A percentile compares a stretch with the other conserved stretches of the same genome.
These are phyloP conservation scores for Ploceus nigricollis DNA, from an alignment of 2,113 vertebrate species.

Conservation along the genomic window DNA sequence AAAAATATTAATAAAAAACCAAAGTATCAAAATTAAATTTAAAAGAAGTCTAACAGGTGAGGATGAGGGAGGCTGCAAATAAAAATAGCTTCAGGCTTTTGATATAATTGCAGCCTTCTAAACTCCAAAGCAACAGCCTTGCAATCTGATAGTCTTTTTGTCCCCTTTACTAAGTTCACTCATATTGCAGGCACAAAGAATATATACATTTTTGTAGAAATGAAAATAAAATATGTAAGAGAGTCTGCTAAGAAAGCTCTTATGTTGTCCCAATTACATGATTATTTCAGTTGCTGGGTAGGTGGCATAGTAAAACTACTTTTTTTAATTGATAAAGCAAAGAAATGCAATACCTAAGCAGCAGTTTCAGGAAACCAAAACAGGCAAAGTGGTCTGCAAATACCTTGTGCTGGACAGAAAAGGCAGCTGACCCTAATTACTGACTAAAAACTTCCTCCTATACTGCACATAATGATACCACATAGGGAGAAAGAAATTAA, in stretches of 20 bases:
- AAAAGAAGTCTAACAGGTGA: not conserved
- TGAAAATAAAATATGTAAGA: constrained; percentile 22
- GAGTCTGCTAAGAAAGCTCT: not conserved
- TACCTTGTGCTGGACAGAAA: not conserved
- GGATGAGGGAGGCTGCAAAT: not conserved
- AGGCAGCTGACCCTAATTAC: not conserved
- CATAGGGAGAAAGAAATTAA: not conserved
- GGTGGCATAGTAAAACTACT: not conserved
- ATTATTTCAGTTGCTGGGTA: not conserved
- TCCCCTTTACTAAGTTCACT: not conserved
- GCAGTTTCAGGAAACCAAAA: not conserved
- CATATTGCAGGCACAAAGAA: not conserved
- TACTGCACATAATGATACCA: not conserved
- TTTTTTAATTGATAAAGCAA: not conserved
- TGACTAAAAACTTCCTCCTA: not conserved
- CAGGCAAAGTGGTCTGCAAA: not conserved
- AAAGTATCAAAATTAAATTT: not conserved
- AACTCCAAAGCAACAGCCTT: not conserved
- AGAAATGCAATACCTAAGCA: not conserved
- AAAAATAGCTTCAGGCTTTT: not conserved
- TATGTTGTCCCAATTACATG: not conserved
- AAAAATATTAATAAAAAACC: not conserved
- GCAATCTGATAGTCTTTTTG: not conserved
- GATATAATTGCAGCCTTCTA: not conserved
- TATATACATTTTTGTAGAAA: constrained; percentile 30